Evolutionary conservation across 2,113 vertebrate species (phyloP).

Genomic region (Tupaia tana): DNA sequence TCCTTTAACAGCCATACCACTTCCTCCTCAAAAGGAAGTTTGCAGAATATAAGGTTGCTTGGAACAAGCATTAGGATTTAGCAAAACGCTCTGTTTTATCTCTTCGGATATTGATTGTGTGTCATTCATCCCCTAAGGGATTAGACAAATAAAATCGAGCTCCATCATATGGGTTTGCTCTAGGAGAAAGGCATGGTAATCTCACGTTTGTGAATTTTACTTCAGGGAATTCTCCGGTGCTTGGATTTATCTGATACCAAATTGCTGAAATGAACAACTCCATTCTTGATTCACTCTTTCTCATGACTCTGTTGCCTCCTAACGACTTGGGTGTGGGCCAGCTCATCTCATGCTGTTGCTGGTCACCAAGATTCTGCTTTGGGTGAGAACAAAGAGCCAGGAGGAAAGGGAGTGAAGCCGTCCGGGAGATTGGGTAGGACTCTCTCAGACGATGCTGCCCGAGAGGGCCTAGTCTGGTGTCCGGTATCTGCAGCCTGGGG

Average conservation of each 20-base stretch:
- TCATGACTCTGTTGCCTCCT: neutral
- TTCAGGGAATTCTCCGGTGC: constrained; percentile 34
- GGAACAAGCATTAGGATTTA: constrained; percentile 10
- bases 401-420: neutral
- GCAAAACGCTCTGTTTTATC: constrained; percentile 38
- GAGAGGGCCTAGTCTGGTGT: neutral
- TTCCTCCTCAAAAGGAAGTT: constrained; percentile 1
- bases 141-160: constrained; percentile 54
- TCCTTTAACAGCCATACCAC: neutral
- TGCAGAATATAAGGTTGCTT: neutral
- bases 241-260: constrained; percentile 18
- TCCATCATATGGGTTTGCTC: neutral
- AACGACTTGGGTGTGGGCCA: constrained; percentile 9
- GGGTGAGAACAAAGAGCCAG: neutral
- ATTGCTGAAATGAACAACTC: constrained; percentile 36
- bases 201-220: constrained; percentile 43
- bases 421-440: neutral
- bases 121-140: constrained; percentile 25
- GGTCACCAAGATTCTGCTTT: constrained; percentile 31
- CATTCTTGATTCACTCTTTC: neutral
- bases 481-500: neutral
- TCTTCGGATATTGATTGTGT: constrained; percentile 28
- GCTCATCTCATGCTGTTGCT: neutral
- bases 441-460: too few species aligned
- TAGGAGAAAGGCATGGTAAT: constrained; percentile 26